Evolutionary conservation across 2,888 invertebrate species (phyloP), one percentile per base, ranked within the genome.

Genomic region (Lutraria lutraria): DNA sequence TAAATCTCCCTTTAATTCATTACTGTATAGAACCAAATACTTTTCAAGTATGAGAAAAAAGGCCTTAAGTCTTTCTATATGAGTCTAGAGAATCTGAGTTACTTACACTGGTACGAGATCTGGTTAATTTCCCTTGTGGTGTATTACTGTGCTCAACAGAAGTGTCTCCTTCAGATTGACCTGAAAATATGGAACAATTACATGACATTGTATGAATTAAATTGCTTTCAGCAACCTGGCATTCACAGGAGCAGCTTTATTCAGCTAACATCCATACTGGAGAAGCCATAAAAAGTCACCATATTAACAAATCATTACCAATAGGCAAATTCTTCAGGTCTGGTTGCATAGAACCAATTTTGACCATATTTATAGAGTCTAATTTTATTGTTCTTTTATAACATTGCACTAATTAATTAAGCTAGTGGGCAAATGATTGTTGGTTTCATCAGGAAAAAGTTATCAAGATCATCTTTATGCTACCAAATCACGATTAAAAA

Each of bases 41-140:
- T 43, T 43, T 43, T 43, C 2, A 43, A 43, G 43, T 43, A 2
- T 4, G 4, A 43, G 2, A 43, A 43, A 43, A 43, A 4, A 43
- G 43, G 43, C 43, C 8, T 43, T 43, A 43, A 8, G 43, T 4
- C 8, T 43, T 43, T 43, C 43, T 43, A 43, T 43, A 43, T 2
- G 8, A 43, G 43, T 43, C 43, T 43, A 43, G 43, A 8, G 43
- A 43, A 43, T 43, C 8, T 4, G 43, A 43, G 43, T 43, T 43
- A 86, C 91, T 85, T 87, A 91, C 91, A 85, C 89, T 89, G 21
- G 91, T 91, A 76, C 89, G 84, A n/a, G 91, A 91, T 21, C 89
- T 34, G n/a, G 88, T 88, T 56, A 90, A 81, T 81, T 89, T 91
- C 63, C 85, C 85, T 16, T 83, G 54, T 10, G 89, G 85, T 25